Evolutionary conservation across 2,888 invertebrate genomes (phyloP).

Genomic region (Nipponacmea schrenckii): DNA sequence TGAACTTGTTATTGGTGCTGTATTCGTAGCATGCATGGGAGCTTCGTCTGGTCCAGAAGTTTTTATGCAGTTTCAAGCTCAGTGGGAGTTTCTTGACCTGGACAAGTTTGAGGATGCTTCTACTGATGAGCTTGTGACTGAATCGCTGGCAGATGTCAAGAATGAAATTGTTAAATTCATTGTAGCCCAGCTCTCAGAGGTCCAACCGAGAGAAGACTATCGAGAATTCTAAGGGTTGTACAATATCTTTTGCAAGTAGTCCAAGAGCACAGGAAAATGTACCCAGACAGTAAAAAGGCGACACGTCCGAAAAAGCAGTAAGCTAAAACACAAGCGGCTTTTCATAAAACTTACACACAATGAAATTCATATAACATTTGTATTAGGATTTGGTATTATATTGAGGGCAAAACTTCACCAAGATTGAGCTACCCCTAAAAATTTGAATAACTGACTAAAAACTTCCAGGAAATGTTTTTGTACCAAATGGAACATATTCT

Average conservation of each 20-base stretch:
- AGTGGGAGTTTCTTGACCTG: not conserved
- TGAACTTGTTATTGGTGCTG: not conserved
- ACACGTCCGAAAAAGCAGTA: too few relatives aligned
- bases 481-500: not conserved
- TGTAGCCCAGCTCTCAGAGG: not conserved
- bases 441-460: not conserved
- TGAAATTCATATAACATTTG: too few relatives aligned
- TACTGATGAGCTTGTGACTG: not conserved
- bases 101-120: not conserved
- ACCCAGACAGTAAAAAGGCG: too few relatives aligned
- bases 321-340: too few relatives aligned
- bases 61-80: not conserved
- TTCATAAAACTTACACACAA: too few relatives aligned
- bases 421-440: not conserved
- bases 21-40: not conserved
- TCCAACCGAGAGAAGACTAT: not conserved
- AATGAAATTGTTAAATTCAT: not conserved
- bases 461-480: conserved; percentile 1
- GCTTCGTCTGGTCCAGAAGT: not conserved
- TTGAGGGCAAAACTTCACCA: not conserved
- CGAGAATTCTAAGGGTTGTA: not conserved
- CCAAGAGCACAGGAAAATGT: too few relatives aligned
- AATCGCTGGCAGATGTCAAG: not conserved
- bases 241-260: conserved; percentile 4
- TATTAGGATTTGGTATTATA: not conserved